Base-by-base conservation (phyloP, 2,113 vertebrate species). In the Paralichthys olivaceus region DNA sequence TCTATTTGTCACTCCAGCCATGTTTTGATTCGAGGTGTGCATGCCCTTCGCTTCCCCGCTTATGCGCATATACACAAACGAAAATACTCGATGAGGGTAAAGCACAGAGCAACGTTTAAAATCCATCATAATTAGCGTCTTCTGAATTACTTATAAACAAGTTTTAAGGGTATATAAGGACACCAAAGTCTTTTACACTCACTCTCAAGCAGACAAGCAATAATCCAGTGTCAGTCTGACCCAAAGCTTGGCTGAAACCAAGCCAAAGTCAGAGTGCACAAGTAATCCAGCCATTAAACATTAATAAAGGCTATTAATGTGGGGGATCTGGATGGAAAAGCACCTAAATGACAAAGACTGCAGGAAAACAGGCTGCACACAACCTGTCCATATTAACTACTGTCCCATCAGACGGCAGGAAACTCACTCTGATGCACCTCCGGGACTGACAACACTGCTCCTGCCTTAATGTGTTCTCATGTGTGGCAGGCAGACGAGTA, bases 231-330 rank as follows among this genome's bases (percentile, higher is more conserved):
- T 72, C 59, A 58, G 54, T 77, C 71, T 81, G 81, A 84, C 81
- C 81, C 70, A 78, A 81, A 81, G 75, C 72, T 64, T 29, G 64
- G 75, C 43, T 84, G 32, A 84, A 82, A 69, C 61, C 37, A 23
- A 74, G 71, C 80, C 77, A 78, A 45, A 85, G 66, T 62, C 72
- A 79, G 65, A 84, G 67, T 71, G 63, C 63, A 68, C 53, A 68
- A 84, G 62, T 84, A 78, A 87, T 88, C 75, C 66, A 64, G 43
- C 17, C 76, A 84, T 89, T 87, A 85, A 85, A 88, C 76, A 79
- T 88, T 84, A 85, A 90, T 88, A 60, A 81, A 81, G 75, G 64
- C 60, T 63, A 61, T 85, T 81, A 79, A 89, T 88, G 73, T 84
- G 65, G 56, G 14, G 54, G 53, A 58, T 74, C 60, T 60, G 71